phyloP scores from a whole-genome alignment of 30 jellyfish, hydroid and myxozoan species.

The Nemopilema nomurai region DNA sequence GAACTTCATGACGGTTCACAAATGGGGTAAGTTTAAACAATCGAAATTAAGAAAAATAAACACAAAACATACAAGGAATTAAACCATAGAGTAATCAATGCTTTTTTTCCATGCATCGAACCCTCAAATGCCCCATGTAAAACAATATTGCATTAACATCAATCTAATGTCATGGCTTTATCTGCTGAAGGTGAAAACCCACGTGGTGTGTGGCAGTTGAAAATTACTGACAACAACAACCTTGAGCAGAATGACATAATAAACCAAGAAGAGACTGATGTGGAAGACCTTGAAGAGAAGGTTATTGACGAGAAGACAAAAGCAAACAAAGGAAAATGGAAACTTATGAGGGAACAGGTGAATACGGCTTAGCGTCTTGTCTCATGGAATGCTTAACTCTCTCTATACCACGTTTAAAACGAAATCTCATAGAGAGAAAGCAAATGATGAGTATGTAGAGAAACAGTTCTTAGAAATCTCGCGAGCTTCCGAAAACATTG shows the following conservation, averaged over 20 bases:
- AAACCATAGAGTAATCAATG: too few species aligned
- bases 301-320: constrained; percentile 92
- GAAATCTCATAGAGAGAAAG: too few species aligned
- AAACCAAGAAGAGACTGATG: constrained; percentile 84
- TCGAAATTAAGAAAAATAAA: too few species aligned
- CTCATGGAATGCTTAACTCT: not conserved
- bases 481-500: too few species aligned
- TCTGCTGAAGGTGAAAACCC: constrained; percentile 89
- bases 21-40: constrained; percentile 89
- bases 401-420: too few species aligned
- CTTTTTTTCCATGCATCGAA: too few species aligned
- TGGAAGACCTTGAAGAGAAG: constrained; percentile 92
- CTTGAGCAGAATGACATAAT: constrained; percentile 78
- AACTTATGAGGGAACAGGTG: constrained; percentile 76
- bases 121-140: not conserved
- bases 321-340: constrained; percentile 83
- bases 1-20: constrained; percentile 99
- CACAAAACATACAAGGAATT: too few species aligned
- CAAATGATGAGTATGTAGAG: too few species aligned
- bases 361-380: not conserved
- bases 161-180: not conserved
- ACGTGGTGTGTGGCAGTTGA: constrained; percentile 89
- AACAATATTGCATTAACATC: not conserved
- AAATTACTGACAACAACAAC: constrained; percentile 82
- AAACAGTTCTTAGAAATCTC: too few species aligned